phyloP scores from a whole-genome alignment of 2,113 vertebrate genomes.

The Pteruthius melanotis region DNA sequence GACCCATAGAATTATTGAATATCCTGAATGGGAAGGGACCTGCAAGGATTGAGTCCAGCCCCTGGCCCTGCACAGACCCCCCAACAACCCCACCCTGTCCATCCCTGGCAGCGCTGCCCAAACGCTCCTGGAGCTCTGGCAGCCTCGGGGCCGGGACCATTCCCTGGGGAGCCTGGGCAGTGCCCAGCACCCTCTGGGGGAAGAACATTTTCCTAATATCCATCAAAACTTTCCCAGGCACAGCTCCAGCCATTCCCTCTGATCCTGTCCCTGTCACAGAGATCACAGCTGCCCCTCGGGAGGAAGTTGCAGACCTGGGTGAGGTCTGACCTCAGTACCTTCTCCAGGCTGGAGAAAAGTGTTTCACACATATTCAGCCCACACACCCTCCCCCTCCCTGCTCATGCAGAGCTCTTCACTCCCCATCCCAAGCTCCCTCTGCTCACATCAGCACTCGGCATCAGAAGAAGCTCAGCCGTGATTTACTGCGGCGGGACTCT shows the following conservation, averaged over 20 bases:
- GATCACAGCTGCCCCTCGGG: neutral
- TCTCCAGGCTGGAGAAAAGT: neutral
- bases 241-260: neutral
- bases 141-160: neutral
- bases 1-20: neutral
- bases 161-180: neutral
- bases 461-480: neutral
- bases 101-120: fast-evolving
- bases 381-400: fast-evolving
- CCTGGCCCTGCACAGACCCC: fast-evolving
- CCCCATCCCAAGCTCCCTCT: neutral
- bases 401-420: neutral
- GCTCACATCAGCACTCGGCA: neutral
- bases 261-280: neutral
- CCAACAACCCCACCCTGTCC: neutral
- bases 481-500: neutral
- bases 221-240: neutral
- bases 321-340: neutral
- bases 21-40: neutral
- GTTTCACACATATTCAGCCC: neutral
- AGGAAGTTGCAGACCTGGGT: fast-evolving
- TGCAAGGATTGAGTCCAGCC: neutral
- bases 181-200: neutral
- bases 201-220: fast-evolving
- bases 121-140: neutral